These are phyloP conservation scores for Nicator chloris DNA, from an alignment of 2,113 vertebrate species.

Conservation along the genomic window DNA sequence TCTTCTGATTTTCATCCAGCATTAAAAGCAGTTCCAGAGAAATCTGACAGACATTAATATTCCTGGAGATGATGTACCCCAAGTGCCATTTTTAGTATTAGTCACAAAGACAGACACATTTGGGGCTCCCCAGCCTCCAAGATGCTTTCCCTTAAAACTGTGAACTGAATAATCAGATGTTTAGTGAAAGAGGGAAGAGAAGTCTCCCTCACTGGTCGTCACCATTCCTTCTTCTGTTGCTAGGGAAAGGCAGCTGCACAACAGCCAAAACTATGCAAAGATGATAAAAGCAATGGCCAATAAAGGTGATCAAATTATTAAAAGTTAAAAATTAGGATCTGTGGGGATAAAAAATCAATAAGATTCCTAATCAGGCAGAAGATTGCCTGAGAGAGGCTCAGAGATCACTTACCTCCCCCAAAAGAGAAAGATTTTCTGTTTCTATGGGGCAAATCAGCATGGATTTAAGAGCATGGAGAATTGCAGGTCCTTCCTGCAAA, in stretches of 20 bases:
- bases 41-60: not conserved
- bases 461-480: not conserved
- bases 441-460: not conserved
- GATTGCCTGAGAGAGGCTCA: not conserved
- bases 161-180: not conserved
- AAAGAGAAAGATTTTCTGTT: not conserved
- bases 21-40: not conserved
- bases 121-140: not conserved
- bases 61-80: not conserved
- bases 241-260: not conserved
- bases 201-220: not conserved
- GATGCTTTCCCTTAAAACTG: not conserved
- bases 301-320: not conserved
- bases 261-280: not conserved
- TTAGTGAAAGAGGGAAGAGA: not conserved
- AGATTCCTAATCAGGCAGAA: not conserved
- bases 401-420: not conserved
- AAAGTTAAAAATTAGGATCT: not conserved
- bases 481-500: not conserved
- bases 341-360: not conserved
- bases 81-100: not conserved
- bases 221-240: not conserved
- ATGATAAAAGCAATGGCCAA: not conserved
- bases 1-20: not conserved
- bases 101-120: not conserved